These are phyloP conservation scores for Tachysurus fulvidraco DNA, from an alignment of 2,113 vertebrate genomes.

Conservation along the genomic window DNA sequence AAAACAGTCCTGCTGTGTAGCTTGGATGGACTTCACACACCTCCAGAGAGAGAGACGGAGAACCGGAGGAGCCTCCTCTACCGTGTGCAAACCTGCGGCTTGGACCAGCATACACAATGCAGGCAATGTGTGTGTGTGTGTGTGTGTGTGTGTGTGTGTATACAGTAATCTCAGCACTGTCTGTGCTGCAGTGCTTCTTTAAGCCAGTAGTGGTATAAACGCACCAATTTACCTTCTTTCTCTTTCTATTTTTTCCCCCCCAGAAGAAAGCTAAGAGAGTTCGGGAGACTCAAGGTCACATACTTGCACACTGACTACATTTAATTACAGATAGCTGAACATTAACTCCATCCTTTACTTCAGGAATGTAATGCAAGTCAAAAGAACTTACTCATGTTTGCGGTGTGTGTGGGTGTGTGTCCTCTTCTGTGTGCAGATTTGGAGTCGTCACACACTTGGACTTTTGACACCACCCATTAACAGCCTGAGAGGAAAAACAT, in stretches of 20 bases:
- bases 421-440: slow-evolving; percentile 44
- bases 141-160: not conserved
- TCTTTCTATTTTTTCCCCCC: not conserved
- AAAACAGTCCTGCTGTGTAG: slow-evolving; percentile 72
- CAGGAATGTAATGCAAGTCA: not conserved
- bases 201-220: not conserved
- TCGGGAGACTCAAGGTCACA: not conserved
- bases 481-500: slow-evolving; percentile 53
- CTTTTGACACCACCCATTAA: slow-evolving; percentile 54
- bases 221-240: not conserved
- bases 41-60: slow-evolving; percentile 29
- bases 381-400: slow-evolving; percentile 74
- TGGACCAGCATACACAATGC: not conserved
- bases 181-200: not conserved
- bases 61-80: slow-evolving; percentile 29
- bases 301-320: not conserved
- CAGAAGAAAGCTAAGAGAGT: not conserved
- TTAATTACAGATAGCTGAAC: not conserved
- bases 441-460: slow-evolving; percentile 58
- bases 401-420: slow-evolving; percentile 47
- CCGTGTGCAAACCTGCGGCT: slow-evolving; percentile 28
- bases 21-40: slow-evolving; percentile 75
- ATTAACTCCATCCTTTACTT: not conserved
- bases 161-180: not conserved
- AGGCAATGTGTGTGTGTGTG: slow-evolving; percentile 6